These are phyloP conservation scores for Calyptommatus sinebrachiatus DNA, from an alignment of 2,113 vertebrate genomes.

Conservation along the genomic window DNA sequence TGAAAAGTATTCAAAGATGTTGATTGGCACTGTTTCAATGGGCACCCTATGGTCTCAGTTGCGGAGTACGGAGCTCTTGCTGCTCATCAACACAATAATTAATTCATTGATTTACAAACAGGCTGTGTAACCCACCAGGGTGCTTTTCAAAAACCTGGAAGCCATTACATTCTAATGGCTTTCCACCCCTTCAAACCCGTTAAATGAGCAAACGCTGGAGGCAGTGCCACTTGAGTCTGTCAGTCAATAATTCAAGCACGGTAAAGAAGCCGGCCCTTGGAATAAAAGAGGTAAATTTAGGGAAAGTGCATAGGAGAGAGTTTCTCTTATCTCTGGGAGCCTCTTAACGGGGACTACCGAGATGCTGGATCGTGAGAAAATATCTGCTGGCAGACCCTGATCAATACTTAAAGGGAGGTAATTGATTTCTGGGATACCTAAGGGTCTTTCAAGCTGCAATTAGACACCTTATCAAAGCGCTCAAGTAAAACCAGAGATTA, in stretches of 20 bases:
- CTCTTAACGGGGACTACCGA: conserved; percentile 56
- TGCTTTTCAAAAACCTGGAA: conserved; percentile 25
- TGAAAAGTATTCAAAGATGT: background rate
- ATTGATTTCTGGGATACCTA: conserved; percentile 76
- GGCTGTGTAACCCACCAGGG: background rate
- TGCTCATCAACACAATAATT: conserved; percentile 41
- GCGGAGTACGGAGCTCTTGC: conserved; percentile 2
- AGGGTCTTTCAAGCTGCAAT: conserved; percentile 70
- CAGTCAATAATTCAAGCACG: conserved; percentile 52
- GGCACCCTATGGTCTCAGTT: conserved; percentile 6
- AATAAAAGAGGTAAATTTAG: conserved; percentile 37
- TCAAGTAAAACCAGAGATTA: conserved; percentile 60
- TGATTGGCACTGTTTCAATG: conserved; percentile 24
- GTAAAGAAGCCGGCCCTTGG: conserved; percentile 36
- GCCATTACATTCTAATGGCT: conserved; percentile 10
- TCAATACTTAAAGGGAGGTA: conserved; percentile 61
- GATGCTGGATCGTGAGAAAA: conserved; percentile 79
- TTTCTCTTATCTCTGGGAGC: conserved; percentile 23
- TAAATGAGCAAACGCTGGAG: conserved; percentile 20
- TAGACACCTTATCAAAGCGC: conserved; percentile 71
- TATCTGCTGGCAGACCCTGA: conserved; percentile 60
- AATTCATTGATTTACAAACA: conserved; percentile 48
- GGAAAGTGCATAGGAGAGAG: conserved; percentile 27
- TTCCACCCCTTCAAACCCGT: conserved; percentile 28
- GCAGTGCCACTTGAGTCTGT: conserved; percentile 35